Conservation (phyloP, 2,797 vertebrate genomes). For the Schizopygopsis malacanthus region DNA sequence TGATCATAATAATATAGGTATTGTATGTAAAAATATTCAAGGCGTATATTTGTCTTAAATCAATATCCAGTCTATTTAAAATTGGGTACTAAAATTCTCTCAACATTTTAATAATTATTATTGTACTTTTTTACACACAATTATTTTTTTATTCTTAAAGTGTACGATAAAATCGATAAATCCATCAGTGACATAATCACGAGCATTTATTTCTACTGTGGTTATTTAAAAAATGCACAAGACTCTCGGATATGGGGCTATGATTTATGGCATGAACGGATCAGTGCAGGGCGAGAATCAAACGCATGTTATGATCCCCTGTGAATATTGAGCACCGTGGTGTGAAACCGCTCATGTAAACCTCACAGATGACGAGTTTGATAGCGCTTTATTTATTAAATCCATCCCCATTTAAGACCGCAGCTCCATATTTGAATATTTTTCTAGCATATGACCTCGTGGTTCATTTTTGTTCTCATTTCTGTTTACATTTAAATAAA, state of each 20-base stretch:
- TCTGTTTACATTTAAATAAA: not conserved
- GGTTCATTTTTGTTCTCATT: not conserved
- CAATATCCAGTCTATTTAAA: not conserved
- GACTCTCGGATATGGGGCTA: constrained; percentile 25
- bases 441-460: constrained; percentile 31
- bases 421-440: constrained; percentile 33
- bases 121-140: not conserved
- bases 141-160: not conserved
- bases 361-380: constrained; percentile 79
- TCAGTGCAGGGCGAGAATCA: constrained; percentile 52
- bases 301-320: constrained; percentile 64
- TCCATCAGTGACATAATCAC: not conserved
- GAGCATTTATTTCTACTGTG: constrained; percentile 31
- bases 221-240: constrained; percentile 32
- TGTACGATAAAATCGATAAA: not conserved
- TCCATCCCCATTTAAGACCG: constrained; percentile 64
- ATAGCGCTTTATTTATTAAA: constrained; percentile 78
- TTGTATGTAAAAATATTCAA: not conserved
- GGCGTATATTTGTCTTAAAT: not conserved
- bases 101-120: not conserved
- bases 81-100: not conserved
- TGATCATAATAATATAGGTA: not conserved
- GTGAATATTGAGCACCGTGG: constrained; percentile 74
- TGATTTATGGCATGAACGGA: constrained; percentile 39
- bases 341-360: constrained; percentile 71